phyloP scores from a whole-genome alignment of 2,113 vertebrate genomes.

The Pholis gunnellus region DNA sequence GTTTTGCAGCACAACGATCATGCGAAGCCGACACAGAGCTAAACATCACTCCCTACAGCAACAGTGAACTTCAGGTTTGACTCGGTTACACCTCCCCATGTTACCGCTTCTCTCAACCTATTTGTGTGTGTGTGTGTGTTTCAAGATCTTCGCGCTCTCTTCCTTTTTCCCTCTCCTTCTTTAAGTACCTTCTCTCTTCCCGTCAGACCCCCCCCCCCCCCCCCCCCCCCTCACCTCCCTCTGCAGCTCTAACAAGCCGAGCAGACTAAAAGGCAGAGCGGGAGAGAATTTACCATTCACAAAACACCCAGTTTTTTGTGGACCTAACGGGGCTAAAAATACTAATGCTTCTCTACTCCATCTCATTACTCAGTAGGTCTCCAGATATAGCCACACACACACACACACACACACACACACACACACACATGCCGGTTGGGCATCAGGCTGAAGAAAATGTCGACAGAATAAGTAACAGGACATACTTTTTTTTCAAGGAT shows the following conservation, averaged over 20 bases:
- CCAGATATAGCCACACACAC: constrained; percentile 2
- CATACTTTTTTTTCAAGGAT: background rate
- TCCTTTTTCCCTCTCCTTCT: constrained; percentile 8
- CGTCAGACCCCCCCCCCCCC: background rate
- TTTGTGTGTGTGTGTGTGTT: constrained; percentile 11
- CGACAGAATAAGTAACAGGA: background rate
- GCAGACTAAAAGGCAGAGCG: constrained; percentile 46
- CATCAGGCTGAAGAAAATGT: background rate
- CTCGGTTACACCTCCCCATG: constrained; percentile 6
- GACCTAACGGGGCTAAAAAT: constrained; percentile 64
- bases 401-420: constrained; percentile 10
- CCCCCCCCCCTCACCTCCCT: background rate
- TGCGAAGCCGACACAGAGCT: background rate
- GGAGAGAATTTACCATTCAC: constrained; percentile 55
- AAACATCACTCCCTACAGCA: constrained; percentile 20
- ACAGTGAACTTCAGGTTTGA: constrained; percentile 14
- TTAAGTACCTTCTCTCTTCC: constrained; percentile 17
- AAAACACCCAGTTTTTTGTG: constrained; percentile 49
- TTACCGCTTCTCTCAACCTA: background rate
- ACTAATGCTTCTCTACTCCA: constrained; percentile 55
- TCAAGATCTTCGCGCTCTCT: background rate
- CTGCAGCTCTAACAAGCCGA: constrained; percentile 56
- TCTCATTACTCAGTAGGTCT: constrained; percentile 62
- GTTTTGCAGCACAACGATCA: constrained; percentile 10
- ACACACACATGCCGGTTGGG: background rate